These are phyloP conservation scores for Pseudolaguvia tuberculata DNA, from an alignment of 2,113 vertebrate genomes.

Conservation along the genomic window DNA sequence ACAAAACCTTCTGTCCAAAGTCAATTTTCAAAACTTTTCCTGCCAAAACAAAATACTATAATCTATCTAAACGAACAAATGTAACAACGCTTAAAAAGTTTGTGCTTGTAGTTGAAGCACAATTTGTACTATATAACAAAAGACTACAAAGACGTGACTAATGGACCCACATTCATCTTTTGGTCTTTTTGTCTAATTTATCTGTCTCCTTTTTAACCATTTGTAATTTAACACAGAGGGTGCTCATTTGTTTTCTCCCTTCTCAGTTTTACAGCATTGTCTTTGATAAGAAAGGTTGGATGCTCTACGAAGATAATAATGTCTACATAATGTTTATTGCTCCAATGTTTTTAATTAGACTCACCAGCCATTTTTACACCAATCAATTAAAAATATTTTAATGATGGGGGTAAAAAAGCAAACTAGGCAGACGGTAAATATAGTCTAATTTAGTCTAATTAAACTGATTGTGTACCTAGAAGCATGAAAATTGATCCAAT, in stretches of 20 bases:
- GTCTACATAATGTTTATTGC: not conserved
- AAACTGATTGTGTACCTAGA: too few relatives aligned
- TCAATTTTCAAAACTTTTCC: slow-evolving; percentile 6
- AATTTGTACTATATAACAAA: slow-evolving; percentile 5
- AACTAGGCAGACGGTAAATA: too few relatives aligned
- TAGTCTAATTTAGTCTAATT: too few relatives aligned
- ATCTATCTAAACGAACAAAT: not conserved
- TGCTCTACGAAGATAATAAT: not conserved
- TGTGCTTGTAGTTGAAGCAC: not conserved
- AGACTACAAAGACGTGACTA: not conserved
- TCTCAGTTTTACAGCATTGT: not conserved
- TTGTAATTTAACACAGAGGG: not conserved
- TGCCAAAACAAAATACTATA: not conserved
- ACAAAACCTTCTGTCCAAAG: slow-evolving; percentile 26
- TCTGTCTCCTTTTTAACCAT: not conserved
- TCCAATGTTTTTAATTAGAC: not conserved
- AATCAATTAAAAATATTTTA: too few relatives aligned
- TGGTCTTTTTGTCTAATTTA: not conserved
- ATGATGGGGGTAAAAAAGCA: too few relatives aligned
- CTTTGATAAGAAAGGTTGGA: not conserved
- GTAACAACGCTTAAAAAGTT: not conserved
- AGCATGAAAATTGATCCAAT: too few relatives aligned
- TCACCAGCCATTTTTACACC: not conserved
- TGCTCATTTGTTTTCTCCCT: slow-evolving; percentile 1
- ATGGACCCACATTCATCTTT: not conserved